Base-by-base conservation (phyloP, 2,113 vertebrate genomes). In the Uropsilus gracilis region DNA sequence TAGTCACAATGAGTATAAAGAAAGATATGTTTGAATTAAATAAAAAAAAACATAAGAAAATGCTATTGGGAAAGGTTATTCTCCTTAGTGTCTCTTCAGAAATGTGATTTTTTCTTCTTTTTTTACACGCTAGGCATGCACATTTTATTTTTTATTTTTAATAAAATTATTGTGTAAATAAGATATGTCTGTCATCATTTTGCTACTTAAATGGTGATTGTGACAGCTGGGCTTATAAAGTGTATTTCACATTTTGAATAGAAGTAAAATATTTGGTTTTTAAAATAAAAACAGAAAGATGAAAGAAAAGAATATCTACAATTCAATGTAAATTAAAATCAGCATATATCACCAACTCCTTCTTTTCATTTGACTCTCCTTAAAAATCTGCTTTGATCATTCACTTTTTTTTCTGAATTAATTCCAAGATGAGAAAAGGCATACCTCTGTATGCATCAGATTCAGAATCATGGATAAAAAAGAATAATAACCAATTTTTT, bases 21-120 rank as follows among this genome's bases (percentile, higher is more conserved):
- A 89, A 86, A 57, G 37, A 32, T 69, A 69, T 69, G 64, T 50
- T 86, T 86, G 20, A 95, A 91, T 11, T 32, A 61, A 94, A 72
- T n/a, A 3, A 55, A 68, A 3, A 55, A 68, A 48, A 2, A n/a
- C 46, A 13, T 17, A 55, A 81, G 34, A 63, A 72, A 59, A 69
- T 10, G 6, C 44, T 89, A 57, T 53, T 42, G 32, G 14, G 75
- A 78, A 90, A 95, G 64, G 3, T 24, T 72, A 32, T 2, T 59
- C 8, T 84, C 42, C 4, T 50, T 53, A 20, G 2, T 24, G 68
- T 82, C 42, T 78, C 30, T 87, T 83, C 34, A 78, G 48, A 66
- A 87, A 59, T 63, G 28, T 82, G 30, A 57, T 94, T 81, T 44
- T 73, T 34, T 8, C 44, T 57, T 11, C 42, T 37, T 37, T 71